phyloP scores from a whole-genome alignment of 2,113 vertebrate genomes.

The Hiodon tergisus region DNA sequence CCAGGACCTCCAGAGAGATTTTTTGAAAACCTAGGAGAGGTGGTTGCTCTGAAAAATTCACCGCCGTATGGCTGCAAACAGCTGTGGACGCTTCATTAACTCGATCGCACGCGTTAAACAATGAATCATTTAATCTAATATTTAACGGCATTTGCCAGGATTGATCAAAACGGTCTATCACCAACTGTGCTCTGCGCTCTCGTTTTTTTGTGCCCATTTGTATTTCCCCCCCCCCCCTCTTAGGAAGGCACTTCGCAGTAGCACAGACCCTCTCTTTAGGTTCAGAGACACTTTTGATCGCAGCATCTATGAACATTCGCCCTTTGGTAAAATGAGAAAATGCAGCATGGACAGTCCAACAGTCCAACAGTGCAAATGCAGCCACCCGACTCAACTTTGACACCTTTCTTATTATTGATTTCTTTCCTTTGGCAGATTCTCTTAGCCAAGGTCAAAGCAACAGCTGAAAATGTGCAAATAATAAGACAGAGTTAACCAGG shows the following conservation, averaged over 20 bases:
- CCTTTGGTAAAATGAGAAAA: not conserved
- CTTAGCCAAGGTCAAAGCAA: no score
- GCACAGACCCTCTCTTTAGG: slow-evolving; percentile 9
- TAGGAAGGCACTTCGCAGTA: not conserved
- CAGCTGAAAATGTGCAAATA: no score
- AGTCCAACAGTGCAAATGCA: no score
- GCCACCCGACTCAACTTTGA: no score
- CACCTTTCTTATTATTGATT: no score
- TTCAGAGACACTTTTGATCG: slow-evolving; percentile 21
- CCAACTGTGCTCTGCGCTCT: not conserved
- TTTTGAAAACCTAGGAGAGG: slow-evolving; percentile 72
- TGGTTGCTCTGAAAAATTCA: slow-evolving; percentile 70
- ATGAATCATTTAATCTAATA: slow-evolving; percentile 66
- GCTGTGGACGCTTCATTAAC: slow-evolving; percentile 69
- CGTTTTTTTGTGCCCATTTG: not conserved
- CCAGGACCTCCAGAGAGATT: slow-evolving; percentile 74
- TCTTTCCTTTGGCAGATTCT: no score
- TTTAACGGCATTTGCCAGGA: slow-evolving; percentile 50
- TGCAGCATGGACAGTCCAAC: no score
- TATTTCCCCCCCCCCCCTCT: slow-evolving; percentile 19
- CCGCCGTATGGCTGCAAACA: slow-evolving; percentile 61
- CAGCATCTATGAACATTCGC: not conserved
- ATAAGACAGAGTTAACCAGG: no score
- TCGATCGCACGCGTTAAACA: slow-evolving; percentile 69
- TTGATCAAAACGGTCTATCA: slow-evolving; percentile 35